Base-by-base conservation (phyloP, 1,140 invertebrate species). In the Drosophila chauvacae region DNA sequence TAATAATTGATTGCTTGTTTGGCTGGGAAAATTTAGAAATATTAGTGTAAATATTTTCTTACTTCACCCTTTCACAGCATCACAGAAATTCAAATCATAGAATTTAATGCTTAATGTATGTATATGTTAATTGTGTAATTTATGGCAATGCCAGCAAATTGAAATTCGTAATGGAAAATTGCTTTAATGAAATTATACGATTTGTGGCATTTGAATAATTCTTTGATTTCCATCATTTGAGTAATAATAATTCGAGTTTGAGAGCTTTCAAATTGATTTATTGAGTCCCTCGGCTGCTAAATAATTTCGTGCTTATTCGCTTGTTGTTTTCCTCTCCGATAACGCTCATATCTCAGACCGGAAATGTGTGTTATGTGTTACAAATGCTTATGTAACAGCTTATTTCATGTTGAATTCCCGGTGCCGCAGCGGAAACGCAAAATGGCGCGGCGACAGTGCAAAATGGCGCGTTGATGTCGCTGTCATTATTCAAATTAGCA, bases 401-500 rank as follows among this genome's bases (percentile, higher is more conserved):
- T 80, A 81, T 76, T 79, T 66, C 65, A 74, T 74, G 66, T 77
- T 74, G 47, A 60, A 77, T 53, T 73, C 80, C 55, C 72, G 68
- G 59, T 88, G 84, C 80, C 77, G 80, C 84, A 74, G 68, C 77
- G 84, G 72, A 84, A 80, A 74, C 68, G 41, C 64, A 61, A 78
- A 88, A 85, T 81, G 65, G 69, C 66, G 68, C 66, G 64, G 58
- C 68, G 66, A 53, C 69, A 79, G 71, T 72, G 80, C 85, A 85
- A 88, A 90, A 90, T 90, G 85, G 70, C 86, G 75, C 85, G 75
- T 72, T 90, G 85, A 81, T 80, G 85, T 84, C 81, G 81, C 75
- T 90, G 78, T 90, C 85, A 90, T 90, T 90, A 90, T 90, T 90
- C 85, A 90, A 90, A 90, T 90, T 90, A 90, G 85, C 78, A 79